phyloP scores from a whole-genome alignment of 2,797 vertebrate species.

The Ataeniobius toweri region DNA sequence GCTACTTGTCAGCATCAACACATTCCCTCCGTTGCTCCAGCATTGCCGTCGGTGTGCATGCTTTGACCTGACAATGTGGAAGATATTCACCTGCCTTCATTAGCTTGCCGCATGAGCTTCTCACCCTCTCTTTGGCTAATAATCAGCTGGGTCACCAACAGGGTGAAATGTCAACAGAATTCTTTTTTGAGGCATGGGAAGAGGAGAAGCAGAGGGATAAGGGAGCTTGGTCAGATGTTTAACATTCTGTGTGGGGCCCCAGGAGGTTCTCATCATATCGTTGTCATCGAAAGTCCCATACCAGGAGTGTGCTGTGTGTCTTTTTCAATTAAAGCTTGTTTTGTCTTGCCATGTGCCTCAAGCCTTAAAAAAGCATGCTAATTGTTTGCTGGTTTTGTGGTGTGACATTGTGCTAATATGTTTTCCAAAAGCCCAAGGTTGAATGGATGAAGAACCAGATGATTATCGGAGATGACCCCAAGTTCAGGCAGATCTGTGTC shows the following conservation, averaged over 20 bases:
- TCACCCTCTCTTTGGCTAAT: constrained; percentile 24
- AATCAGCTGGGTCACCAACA: constrained; percentile 13
- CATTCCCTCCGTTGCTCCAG: not conserved
- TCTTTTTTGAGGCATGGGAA: constrained; percentile 19
- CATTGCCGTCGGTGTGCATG: constrained; percentile 7
- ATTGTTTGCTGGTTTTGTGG: not conserved
- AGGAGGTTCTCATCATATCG: constrained; percentile 33
- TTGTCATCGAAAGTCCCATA: constrained; percentile 39
- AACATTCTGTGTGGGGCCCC: constrained; percentile 53
- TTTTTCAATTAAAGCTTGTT: constrained; percentile 29
- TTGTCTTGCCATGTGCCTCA: constrained; percentile 7
- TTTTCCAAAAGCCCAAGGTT: constrained; percentile 86
- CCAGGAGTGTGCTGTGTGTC: constrained; percentile 6
- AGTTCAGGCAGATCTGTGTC: constrained; percentile 88
- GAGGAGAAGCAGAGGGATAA: constrained; percentile 23
- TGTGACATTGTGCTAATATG: not conserved
- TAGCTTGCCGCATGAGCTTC: constrained; percentile 22
- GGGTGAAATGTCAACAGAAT: constrained; percentile 4
- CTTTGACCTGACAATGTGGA: constrained; percentile 17
- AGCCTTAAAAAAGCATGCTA: constrained; percentile 24
- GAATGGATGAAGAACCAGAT: constrained; percentile 97
- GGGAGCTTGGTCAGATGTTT: constrained; percentile 53
- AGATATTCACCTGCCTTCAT: constrained; percentile 22
- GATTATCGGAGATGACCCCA: constrained; percentile 91
- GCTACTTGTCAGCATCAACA: constrained; percentile 27